Evolutionary conservation across 2,113 vertebrate genomes (phyloP).

Genomic region (Orycteropus afer): DNA sequence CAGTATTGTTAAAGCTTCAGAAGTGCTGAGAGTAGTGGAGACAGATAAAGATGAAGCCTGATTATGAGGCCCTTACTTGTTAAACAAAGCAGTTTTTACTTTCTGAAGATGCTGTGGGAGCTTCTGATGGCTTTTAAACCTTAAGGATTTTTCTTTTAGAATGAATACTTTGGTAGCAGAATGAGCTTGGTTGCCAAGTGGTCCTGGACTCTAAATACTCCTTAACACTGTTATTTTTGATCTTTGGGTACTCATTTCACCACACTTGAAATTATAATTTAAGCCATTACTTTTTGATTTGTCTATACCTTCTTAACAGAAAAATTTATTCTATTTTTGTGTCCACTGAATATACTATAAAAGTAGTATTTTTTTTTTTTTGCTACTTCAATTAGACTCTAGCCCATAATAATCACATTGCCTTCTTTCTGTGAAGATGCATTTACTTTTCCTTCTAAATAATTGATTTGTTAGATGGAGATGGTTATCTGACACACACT

Average conservation of each 20-base stretch:
- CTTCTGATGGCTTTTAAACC: background rate
- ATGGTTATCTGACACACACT: constrained; percentile 12
- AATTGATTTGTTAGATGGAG: background rate
- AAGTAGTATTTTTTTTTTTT: background rate
- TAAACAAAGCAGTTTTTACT: background rate
- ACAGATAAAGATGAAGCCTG: background rate
- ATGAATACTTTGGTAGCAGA: background rate
- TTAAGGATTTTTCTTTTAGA: constrained; percentile 6
- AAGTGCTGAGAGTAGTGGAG: background rate
- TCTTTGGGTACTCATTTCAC: background rate
- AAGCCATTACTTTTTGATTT: background rate
- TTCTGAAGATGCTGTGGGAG: background rate
- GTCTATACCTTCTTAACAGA: background rate
- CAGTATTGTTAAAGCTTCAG: background rate
- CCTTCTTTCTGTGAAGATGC: background rate
- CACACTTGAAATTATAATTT: background rate
- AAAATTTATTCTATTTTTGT: background rate
- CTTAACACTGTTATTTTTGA: background rate
- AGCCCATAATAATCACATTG: background rate
- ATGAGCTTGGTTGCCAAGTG: background rate
- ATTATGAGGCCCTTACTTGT: background rate
- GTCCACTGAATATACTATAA: background rate
- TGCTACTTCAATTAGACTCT: background rate
- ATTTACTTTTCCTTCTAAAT: constrained; percentile 5
- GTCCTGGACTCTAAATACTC: background rate